Conservation (phyloP, 2,888 invertebrate genomes). For the Rhodophaea formosa region DNA sequence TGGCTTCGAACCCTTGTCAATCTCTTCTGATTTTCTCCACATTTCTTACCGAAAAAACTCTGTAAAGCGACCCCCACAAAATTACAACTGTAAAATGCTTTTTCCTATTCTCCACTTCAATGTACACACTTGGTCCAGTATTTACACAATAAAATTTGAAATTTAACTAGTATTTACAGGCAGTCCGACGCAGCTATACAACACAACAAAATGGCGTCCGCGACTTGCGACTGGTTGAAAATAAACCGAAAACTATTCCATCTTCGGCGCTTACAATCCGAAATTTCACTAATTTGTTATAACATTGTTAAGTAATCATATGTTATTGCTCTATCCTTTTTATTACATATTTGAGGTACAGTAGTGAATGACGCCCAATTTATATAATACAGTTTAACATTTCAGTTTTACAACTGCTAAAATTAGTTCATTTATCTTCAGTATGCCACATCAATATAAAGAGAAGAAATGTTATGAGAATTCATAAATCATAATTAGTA, state of each 20-base stretch:
- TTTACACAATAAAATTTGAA: constrained; percentile 67
- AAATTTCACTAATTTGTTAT: background rate
- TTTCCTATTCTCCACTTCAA: constrained; percentile 41
- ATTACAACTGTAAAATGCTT: constrained; percentile 49
- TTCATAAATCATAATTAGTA: no score
- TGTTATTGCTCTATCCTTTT: constrained; percentile 5
- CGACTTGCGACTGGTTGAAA: background rate
- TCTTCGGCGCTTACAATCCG: background rate
- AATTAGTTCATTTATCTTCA: no score
- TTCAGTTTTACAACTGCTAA: no score
- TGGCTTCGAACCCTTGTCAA: no score
- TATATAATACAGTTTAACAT: background rate
- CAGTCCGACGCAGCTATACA: constrained; percentile 24
- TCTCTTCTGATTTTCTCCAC: no score
- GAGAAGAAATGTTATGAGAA: no score
- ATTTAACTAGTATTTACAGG: constrained; percentile 78
- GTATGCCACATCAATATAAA: no score
- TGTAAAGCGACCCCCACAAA: constrained; percentile 22
- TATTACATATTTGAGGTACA: background rate
- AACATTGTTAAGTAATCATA: background rate
- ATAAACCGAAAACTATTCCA: background rate
- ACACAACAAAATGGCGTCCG: background rate
- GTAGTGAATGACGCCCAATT: background rate
- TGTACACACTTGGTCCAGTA: constrained; percentile 70
- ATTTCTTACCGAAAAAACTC: background rate